These are phyloP conservation scores for Cololabis saira DNA, from an alignment of 2,113 vertebrate genomes.

Conservation along the genomic window DNA sequence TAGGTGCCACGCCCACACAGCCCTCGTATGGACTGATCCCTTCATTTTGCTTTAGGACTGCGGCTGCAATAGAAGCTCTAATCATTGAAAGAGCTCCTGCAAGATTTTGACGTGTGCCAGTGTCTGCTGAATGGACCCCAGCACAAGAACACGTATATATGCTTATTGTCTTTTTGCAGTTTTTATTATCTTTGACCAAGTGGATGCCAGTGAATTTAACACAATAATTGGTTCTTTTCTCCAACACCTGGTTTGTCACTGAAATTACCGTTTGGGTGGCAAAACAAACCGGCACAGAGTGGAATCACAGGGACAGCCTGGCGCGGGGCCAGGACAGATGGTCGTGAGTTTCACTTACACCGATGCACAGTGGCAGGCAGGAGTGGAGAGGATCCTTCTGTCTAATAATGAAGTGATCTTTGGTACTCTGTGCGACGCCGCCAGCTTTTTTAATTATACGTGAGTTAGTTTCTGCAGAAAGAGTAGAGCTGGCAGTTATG, in stretches of 20 bases:
- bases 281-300: conserved; percentile 44
- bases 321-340: conserved; percentile 61
- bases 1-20: conserved; percentile 41
- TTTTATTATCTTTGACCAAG: background rate
- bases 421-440: conserved; percentile 52
- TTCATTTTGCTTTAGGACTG: conserved; percentile 46
- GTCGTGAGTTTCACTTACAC: conserved; percentile 53
- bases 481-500: conserved; percentile 1
- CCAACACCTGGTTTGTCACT: conserved; percentile 43
- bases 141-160: too few species aligned
- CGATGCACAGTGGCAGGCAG: conserved; percentile 44
- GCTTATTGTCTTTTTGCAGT: too few species aligned
- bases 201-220: conserved; percentile 13
- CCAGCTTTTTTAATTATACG: conserved; percentile 69
- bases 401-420: conserved; percentile 52
- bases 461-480: conserved; percentile 42
- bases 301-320: conserved; percentile 34
- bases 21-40: conserved; percentile 50
- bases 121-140: too few species aligned
- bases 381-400: conserved; percentile 55
- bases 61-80: too few species aligned
- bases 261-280: conserved; percentile 41
- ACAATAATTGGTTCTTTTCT: conserved; percentile 23
- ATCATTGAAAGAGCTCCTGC: background rate
- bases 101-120: conserved; percentile 11